Percentiles rank a stretch among this genome's conserved stretches.
Evolutionary conservation across 1,140 invertebrate species (phyloP).

Genomic region (Microplitis demolitor): DNA sequence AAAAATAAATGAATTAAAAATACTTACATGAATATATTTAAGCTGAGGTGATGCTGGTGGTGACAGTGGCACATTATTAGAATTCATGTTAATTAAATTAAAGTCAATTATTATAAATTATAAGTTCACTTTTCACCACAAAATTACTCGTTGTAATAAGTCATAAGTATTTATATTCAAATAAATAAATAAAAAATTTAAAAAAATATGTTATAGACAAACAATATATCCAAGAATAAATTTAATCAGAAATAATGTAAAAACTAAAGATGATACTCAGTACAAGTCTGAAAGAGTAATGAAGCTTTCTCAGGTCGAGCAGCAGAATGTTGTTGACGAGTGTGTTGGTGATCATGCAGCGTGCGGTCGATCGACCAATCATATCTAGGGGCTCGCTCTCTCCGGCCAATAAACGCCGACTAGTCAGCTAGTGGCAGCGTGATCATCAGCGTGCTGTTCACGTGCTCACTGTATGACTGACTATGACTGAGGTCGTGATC

Average conservation of each 20-base stretch:
- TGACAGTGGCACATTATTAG: constrained; percentile 56
- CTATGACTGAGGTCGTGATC: constrained; percentile 59
- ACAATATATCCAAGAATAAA: neutral
- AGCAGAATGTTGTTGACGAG: constrained; percentile 32
- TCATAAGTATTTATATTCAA: too few relatives aligned
- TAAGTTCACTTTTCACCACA: too few relatives aligned
- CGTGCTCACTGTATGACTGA: constrained; percentile 57
- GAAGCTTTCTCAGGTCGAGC: constrained; percentile 48
- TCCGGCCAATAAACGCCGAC: constrained; percentile 47
- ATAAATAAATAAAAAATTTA: too few relatives aligned
- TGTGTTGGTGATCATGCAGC: constrained; percentile 46
- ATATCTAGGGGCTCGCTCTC: constrained; percentile 54
- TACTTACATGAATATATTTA: constrained; percentile 62
- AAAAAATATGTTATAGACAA: too few relatives aligned
- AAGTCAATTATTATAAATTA: too few relatives aligned
- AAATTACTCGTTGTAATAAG: too few relatives aligned
- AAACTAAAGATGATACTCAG: constrained; percentile 31
- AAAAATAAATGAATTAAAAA: constrained; percentile 32
- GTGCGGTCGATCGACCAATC: constrained; percentile 48
- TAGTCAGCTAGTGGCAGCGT: constrained; percentile 53
- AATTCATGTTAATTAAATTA: constrained; percentile 34
- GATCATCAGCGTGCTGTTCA: constrained; percentile 61
- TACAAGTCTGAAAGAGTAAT: constrained; percentile 46
- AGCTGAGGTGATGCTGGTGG: constrained; percentile 66
- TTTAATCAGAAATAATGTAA: neutral